A percentile compares a stretch with the other conserved stretches of the same genome.
Evolutionary conservation across 2,797 vertebrate genomes (phyloP).

Genomic region (Benthosema pterotum): DNA sequence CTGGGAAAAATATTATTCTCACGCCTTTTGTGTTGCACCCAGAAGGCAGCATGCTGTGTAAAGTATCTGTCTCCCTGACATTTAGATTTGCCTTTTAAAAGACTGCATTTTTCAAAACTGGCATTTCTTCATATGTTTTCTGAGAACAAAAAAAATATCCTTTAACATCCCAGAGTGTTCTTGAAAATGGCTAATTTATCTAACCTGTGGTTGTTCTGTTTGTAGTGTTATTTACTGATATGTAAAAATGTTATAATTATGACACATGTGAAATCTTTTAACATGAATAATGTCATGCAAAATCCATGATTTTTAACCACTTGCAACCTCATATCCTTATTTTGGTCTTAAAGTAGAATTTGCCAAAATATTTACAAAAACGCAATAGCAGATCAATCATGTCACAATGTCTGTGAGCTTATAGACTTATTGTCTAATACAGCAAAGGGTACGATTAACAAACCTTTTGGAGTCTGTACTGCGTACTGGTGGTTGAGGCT

Average conservation of each 20-base stretch:
- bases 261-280: slow-evolving; percentile 9
- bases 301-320: slow-evolving; percentile 2
- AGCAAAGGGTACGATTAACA: too few relatives aligned
- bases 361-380: too few relatives aligned
- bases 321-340: too few relatives aligned
- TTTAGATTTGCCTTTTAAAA: slow-evolving; percentile 80
- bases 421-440: too few relatives aligned
- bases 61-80: slow-evolving; percentile 77
- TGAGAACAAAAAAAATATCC: slow-evolving; percentile 64
- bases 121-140: slow-evolving; percentile 71
- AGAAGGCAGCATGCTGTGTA: slow-evolving; percentile 72
- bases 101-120: slow-evolving; percentile 75
- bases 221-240: slow-evolving; percentile 31
- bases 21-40: slow-evolving; percentile 64
- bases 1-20: slow-evolving; percentile 68
- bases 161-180: slow-evolving; percentile 54
- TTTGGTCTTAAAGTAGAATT: too few relatives aligned
- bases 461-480: background rate
- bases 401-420: too few relatives aligned
- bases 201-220: slow-evolving; percentile 49
- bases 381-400: too few relatives aligned
- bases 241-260: slow-evolving; percentile 15
- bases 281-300: slow-evolving; percentile 7
- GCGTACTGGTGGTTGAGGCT: background rate
- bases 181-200: slow-evolving; percentile 60